Evolutionary conservation across 2,888 invertebrate species (phyloP).

Genomic region (Holacanthella duospinosa): DNA sequence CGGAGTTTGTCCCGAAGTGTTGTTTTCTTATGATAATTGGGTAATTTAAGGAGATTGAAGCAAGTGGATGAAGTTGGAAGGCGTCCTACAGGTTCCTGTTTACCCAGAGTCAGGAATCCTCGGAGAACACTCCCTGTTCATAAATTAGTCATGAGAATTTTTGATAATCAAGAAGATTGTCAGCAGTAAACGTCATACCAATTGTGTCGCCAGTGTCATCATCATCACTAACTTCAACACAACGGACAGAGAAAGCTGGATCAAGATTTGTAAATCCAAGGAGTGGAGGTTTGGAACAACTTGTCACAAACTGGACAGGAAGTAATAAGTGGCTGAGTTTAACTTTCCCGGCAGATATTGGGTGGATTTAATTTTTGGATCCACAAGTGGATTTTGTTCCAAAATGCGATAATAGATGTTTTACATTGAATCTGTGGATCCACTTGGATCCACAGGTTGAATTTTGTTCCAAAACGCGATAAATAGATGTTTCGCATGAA

Average conservation of each 20-base stretch:
- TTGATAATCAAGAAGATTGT: background rate
- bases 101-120: constrained; percentile 94
- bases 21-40: constrained; percentile 94
- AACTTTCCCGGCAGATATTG: background rate
- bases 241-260: constrained; percentile 95
- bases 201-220: constrained; percentile 82
- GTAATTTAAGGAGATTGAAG: constrained; percentile 93
- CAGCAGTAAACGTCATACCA: constrained; percentile 47
- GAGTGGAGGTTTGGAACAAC: constrained; percentile 93
- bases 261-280: constrained; percentile 92
- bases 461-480: too few species aligned
- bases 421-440: too few species aligned
- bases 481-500: too few species aligned
- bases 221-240: constrained; percentile 98
- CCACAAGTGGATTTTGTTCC: too few species aligned
- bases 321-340: constrained; percentile 15
- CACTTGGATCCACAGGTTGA: too few species aligned
- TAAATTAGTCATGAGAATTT: too few species aligned
- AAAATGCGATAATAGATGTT: too few species aligned
- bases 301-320: constrained; percentile 77
- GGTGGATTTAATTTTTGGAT: constrained; percentile 2
- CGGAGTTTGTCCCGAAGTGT: constrained; percentile 89
- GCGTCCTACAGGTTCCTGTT: constrained; percentile 84
- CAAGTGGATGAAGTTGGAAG: constrained; percentile 99
- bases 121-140: constrained; percentile 80